Percentiles rank a stretch among this genome's conserved stretches.
Evolutionary conservation across 2,113 vertebrate species (phyloP).

Genomic region (Nothocercus nigrocapillus): DNA sequence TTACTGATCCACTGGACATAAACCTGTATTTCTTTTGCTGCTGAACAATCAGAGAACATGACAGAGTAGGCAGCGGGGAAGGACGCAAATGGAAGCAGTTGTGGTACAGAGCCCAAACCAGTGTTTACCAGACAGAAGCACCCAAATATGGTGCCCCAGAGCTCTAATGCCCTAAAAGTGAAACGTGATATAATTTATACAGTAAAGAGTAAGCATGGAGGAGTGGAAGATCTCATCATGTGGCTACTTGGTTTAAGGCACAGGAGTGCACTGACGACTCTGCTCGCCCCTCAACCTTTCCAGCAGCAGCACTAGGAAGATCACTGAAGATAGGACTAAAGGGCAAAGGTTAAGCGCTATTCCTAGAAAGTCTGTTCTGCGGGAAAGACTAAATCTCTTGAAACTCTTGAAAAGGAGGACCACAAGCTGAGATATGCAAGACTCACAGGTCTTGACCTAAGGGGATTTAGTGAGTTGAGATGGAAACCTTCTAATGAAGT

Average conservation of each 20-base stretch:
- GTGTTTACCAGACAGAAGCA: background rate
- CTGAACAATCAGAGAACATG: background rate
- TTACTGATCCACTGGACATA: background rate
- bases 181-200: background rate
- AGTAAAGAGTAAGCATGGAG: background rate
- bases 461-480: background rate
- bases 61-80: background rate
- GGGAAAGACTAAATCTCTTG: background rate
- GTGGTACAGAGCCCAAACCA: background rate
- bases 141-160: background rate
- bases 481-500: background rate
- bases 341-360: background rate
- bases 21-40: background rate
- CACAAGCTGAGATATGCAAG: background rate
- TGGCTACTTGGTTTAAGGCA: background rate
- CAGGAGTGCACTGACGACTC: background rate
- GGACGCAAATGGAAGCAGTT: background rate
- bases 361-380: background rate
- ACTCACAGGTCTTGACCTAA: background rate
- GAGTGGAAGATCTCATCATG: background rate
- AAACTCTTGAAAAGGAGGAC: background rate
- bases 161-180: background rate
- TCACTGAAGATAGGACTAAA: background rate
- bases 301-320: background rate
- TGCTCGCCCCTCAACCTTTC: background rate